Base-by-base conservation (phyloP, 2,797 vertebrate genomes). In the Sciaenops ocellatus region DNA sequence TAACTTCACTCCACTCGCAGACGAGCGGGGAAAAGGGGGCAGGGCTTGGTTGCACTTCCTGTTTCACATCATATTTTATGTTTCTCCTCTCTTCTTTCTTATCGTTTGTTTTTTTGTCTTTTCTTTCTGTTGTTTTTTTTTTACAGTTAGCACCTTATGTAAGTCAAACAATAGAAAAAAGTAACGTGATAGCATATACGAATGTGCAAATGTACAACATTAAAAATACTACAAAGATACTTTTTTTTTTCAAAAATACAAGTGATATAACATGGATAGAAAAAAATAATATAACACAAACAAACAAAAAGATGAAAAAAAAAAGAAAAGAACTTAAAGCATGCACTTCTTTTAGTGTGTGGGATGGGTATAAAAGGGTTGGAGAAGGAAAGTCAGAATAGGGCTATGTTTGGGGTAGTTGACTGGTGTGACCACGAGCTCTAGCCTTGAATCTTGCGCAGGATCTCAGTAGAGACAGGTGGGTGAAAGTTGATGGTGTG, bases 171-270 rank as follows among this genome's bases (percentile, higher is more conserved):
- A 92, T 93, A 96, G 95, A 92, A 93, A 94, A 87, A 93, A 96
- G 93, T 61, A 95, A 93, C 91, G 95, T 94, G 95, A 96, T 95
- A 96, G 95, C 95, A 87, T 93, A 92, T 90, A 92, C 94, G 94
- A 96, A 97, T 99, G 98, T 99, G 98, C 98, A 99, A 98, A 98
- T 97, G 95, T 98, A 98, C 97, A 98, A 97, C 97, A 96, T 96
- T 94, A 96, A 94, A 96, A 97, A 95, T 95, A 96, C 96, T 97
- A 97, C 94, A 96, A 97, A 96, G 95, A 96, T 96, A 96, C 92
- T 93, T 94, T 94, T 96, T 95, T 96, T 93, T 92, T 95, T 94
- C 92, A 96, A 97, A 97, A 97, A 96, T 95, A 97, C 78, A 96
- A 95, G 87, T 88, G 87, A 93, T 90, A 90, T 87, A 90, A 81